Percentiles rank a stretch among this genome's conserved stretches.
Evolutionary conservation across 1,140 invertebrate genomes (phyloP).

Genomic region (Leguminivora glycinivorella): DNA sequence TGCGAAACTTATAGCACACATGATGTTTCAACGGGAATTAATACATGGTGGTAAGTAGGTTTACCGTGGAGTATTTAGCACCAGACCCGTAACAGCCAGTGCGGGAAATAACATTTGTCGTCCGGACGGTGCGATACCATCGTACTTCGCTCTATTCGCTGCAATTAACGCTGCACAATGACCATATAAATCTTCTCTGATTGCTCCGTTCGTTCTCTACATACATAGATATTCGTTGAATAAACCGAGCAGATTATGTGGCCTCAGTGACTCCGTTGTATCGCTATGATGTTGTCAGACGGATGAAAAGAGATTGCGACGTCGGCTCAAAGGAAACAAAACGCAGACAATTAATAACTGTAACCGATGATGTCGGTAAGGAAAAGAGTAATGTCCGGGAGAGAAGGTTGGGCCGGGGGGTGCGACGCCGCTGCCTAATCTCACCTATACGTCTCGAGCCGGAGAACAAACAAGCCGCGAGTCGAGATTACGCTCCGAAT

Average conservation of each 20-base stretch:
- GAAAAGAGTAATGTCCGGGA: conserved; percentile 37
- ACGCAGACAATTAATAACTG: conserved; percentile 49
- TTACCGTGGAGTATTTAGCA: conserved; percentile 30
- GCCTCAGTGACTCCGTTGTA: conserved; percentile 9
- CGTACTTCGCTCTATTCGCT: conserved; percentile 65
- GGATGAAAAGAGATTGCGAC: not conserved
- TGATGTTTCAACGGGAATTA: not conserved
- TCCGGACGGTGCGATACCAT: conserved; percentile 64
- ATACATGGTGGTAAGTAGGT: not conserved
- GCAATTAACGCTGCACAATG: conserved; percentile 75
- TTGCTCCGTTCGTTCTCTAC: conserved; percentile 58
- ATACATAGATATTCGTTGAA: conserved; percentile 36
- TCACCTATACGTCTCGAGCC: conserved; percentile 75
- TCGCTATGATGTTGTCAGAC: conserved; percentile 12
- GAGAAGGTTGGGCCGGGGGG: conserved; percentile 45
- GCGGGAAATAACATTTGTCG: conserved; percentile 59
- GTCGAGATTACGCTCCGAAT: conserved; percentile 74
- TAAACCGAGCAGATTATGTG: conserved; percentile 35
- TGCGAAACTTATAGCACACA: not conserved
- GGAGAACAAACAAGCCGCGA: conserved; percentile 76
- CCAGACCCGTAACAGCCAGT: conserved; percentile 43
- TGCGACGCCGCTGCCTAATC: conserved; percentile 63
- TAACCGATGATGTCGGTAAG: conserved; percentile 47
- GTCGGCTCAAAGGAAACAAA: conserved; percentile 42
- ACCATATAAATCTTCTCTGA: conserved; percentile 73